Percentiles rank a stretch among this genome's conserved stretches.
Evolutionary conservation across 2,113 vertebrate species (phyloP).

Genomic region (Saccopteryx leptura): DNA sequence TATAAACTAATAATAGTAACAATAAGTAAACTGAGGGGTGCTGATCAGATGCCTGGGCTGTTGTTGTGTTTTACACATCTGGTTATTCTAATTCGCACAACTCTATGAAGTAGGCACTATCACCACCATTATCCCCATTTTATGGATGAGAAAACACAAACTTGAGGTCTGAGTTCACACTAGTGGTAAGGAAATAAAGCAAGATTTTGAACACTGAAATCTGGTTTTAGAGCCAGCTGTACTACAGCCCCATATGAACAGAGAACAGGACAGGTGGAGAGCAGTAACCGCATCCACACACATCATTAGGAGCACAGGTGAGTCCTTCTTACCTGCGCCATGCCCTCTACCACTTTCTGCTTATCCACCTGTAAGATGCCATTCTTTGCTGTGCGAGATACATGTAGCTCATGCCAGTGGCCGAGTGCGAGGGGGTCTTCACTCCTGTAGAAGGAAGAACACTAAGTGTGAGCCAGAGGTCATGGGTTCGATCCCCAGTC

Average conservation of each 20-base stretch:
- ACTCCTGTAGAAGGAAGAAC: conserved; percentile 89
- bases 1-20: neutral
- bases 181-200: neutral
- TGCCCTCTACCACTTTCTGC: conserved; percentile 93
- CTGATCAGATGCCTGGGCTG: neutral
- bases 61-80: neutral
- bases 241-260: neutral
- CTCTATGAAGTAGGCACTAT: neutral
- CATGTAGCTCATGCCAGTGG: conserved; percentile 94
- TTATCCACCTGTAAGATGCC: conserved; percentile 96
- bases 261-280: neutral
- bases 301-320: neutral
- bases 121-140: neutral
- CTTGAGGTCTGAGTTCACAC: neutral
- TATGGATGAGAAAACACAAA: neutral
- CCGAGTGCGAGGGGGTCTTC: conserved; percentile 92
- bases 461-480: neutral
- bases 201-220: neutral
- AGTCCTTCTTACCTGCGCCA: conserved; percentile 92
- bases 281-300: neutral
- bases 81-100: neutral
- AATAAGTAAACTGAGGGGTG: neutral
- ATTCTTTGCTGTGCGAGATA: conserved; percentile 96
- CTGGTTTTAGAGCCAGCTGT: neutral
- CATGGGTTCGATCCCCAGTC: too few relatives aligned